phyloP scores from a whole-genome alignment of 2,797 vertebrate genomes.

The Cirrhinus molitorella region DNA sequence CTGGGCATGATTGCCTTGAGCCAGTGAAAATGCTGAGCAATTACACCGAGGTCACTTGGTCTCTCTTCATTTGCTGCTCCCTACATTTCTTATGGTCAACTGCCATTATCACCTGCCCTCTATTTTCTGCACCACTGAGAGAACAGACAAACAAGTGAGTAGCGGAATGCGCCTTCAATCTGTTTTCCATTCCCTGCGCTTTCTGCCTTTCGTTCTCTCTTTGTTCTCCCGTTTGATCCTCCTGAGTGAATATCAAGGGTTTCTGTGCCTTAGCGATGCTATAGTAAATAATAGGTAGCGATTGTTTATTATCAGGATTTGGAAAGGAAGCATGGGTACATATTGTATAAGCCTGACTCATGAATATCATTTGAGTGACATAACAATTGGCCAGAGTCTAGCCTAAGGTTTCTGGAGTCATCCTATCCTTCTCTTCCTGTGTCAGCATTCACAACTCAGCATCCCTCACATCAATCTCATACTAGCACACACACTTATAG shows the following conservation, averaged over 20 bases:
- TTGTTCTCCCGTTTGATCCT: constrained; percentile 3
- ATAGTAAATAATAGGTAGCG: not conserved
- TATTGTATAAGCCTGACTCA: not conserved
- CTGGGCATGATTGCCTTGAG: constrained; percentile 67
- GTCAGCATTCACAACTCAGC: constrained; percentile 40
- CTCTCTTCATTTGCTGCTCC: constrained; percentile 65
- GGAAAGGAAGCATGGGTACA: not conserved
- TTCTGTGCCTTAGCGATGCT: not conserved
- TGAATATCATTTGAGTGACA: not conserved
- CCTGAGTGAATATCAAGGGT: constrained; percentile 8
- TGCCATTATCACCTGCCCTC: constrained; percentile 14
- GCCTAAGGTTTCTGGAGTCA: not conserved
- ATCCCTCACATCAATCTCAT: constrained; percentile 36
- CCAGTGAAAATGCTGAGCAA: constrained; percentile 67
- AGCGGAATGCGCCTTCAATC: not conserved
- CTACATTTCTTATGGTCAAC: constrained; percentile 42
- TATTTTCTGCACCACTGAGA: constrained; percentile 41
- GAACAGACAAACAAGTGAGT: constrained; percentile 2
- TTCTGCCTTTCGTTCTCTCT: constrained; percentile 13
- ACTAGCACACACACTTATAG: constrained; percentile 13
- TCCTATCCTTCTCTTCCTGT: not conserved
- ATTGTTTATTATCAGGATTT: constrained; percentile 1
- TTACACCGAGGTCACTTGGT: constrained; percentile 68
- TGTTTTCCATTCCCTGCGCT: constrained; percentile 19
- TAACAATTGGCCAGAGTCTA: not conserved